Conservation (phyloP, 2,113 vertebrate species). For the Phasianus colchicus region DNA sequence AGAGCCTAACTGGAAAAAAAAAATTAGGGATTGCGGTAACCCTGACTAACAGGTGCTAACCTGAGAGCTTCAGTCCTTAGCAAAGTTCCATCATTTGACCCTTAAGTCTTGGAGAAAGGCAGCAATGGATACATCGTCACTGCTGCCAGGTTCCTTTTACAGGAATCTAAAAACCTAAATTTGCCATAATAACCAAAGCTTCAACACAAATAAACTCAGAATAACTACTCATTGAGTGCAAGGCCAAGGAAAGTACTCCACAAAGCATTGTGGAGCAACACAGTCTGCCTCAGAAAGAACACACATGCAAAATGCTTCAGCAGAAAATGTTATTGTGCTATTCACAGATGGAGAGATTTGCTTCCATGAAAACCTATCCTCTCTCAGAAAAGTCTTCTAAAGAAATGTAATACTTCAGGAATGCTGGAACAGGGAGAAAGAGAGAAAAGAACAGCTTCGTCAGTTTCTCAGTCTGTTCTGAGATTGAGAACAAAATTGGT, state of each 20-base stretch:
- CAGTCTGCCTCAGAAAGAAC: not conserved
- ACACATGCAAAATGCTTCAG: not conserved
- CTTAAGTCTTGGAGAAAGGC: not conserved
- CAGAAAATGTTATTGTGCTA: not conserved
- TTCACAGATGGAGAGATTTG: not conserved
- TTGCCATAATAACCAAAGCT: not conserved
- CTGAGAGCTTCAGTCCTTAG: not conserved
- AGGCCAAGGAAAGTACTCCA: not conserved
- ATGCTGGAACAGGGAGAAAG: not conserved
- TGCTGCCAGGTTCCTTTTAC: not conserved
- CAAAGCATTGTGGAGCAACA: not conserved
- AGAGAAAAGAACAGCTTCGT: not conserved
- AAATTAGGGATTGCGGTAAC: not conserved
- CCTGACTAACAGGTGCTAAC: not conserved
- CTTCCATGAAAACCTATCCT: not conserved
- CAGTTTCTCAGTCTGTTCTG: not conserved
- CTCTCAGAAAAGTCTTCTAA: not conserved
- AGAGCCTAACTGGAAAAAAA: not conserved
- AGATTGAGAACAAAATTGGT: not conserved
- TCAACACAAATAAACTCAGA: not conserved
- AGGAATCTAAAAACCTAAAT: not conserved
- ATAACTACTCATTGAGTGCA: not conserved
- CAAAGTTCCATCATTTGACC: not conserved
- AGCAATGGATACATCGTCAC: not conserved
- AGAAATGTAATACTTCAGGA: not conserved